Evolutionary conservation across 2,888 invertebrate species (phyloP), one percentile per base, ranked within the genome.

Genomic region (Folsomia candida): DNA sequence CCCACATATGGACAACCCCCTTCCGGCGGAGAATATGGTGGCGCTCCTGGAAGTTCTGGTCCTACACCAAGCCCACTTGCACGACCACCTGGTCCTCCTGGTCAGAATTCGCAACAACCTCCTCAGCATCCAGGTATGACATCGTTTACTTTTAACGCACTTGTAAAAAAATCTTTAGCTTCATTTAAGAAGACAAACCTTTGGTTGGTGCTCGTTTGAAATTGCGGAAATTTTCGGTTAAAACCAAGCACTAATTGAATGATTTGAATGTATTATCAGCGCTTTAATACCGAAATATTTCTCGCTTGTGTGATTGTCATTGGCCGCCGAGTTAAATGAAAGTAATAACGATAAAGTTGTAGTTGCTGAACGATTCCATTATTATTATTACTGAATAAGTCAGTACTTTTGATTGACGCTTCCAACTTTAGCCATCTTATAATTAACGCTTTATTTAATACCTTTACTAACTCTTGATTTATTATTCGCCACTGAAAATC

Each of bases 1-100:
- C 81, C 86, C 86, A 78, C 89, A 76, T 90, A 89, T 81, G 88
- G 72, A 69, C 73, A 76, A 59, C 63, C 57, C 54, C 66, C 72
- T 29, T 73, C 70, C 29, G 72, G 74, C 60, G 65, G 78, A n/a
- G 60, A 51, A 25, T 37, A 57, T 57, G 63, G 62, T 51, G 61
- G 57, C 29, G 51, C 67, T 22, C 66, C 69, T 61, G 63, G 73
- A 57, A 62, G 66, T 1, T 64, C 69, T 20, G 59, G 64, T 64
- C 67, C 75, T 37, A 70, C 72, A 54, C 67, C 71, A 37, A 68
- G 73, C 54, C 73, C 75, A 14, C 72, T 73, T 14, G 57, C 72
- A 61, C 72, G 69, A 65, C 69, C 78, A 37, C 73, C 73, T 47
- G 63, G 70, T 22, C 61, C 75, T 51, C 65, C 62, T 6, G 59